These are phyloP conservation scores for Pyrrhia umbra DNA, from an alignment of 2,888 invertebrate genomes.

Conservation along the genomic window DNA sequence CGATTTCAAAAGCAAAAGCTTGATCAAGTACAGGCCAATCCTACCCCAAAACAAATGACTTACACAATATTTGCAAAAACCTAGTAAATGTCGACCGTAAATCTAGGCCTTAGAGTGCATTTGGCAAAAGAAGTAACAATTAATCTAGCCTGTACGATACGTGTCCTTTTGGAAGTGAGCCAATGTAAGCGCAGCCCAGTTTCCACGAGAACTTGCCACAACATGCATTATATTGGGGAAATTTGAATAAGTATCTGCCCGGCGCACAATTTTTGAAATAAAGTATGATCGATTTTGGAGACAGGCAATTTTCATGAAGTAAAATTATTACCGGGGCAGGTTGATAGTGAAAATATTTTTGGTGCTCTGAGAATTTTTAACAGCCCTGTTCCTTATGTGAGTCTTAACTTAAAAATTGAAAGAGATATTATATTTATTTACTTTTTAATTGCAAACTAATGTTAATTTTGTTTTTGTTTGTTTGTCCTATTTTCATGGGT, in stretches of 20 bases:
- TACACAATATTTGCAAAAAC: slow-evolving; percentile 69
- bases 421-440: too few species aligned
- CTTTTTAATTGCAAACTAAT: too few species aligned
- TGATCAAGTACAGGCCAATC: slow-evolving; percentile 7
- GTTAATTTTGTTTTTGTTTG: too few species aligned
- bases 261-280: slow-evolving; percentile 52
- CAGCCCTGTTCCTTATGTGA: slow-evolving; percentile 9
- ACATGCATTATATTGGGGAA: slow-evolving; percentile 62
- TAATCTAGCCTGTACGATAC: slow-evolving; percentile 78
- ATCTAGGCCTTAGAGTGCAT: slow-evolving; percentile 76
- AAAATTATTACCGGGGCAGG: slow-evolving; percentile 11
- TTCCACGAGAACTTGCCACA: slow-evolving; percentile 63
- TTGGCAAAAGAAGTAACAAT: slow-evolving; percentile 86
- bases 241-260: slow-evolving; percentile 60
- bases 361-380: slow-evolving; percentile 33
- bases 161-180: slow-evolving; percentile 75
- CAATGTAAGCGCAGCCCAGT: slow-evolving; percentile 68
- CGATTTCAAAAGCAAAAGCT: too few species aligned
- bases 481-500: too few species aligned
- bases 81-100: slow-evolving; percentile 71
- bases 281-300: slow-evolving; percentile 53
- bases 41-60: slow-evolving; percentile 62
- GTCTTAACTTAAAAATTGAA: too few species aligned
- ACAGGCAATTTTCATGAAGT: slow-evolving; percentile 43
- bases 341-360: slow-evolving; percentile 7